Base-by-base conservation (phyloP, 2,888 invertebrate genomes). In the Brachypalpus laphriformis region DNA sequence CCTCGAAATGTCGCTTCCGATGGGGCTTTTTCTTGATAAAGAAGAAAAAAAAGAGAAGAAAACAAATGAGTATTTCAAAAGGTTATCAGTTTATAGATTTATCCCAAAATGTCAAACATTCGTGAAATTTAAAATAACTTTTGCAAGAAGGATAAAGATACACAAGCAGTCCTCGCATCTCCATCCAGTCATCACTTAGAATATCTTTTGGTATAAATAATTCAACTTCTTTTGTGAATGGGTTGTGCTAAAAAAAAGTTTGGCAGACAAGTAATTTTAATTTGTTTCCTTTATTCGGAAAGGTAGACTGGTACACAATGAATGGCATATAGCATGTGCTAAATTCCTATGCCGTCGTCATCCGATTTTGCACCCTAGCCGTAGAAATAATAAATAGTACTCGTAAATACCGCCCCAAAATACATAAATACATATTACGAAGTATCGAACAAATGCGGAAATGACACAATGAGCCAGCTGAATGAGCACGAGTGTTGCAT, bases 1-100 rank as follows among this genome's bases (percentile, higher is more conserved):
- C 98, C 98, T 71, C 96, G 95, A 92, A 98, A 98, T 74, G 98
- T 98, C 7, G 98, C 98, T 92, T 98, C 98, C 68, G 97, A 96
- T 45, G 98, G 97, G 9, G 97, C 96, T 93, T 97, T 97, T 91
- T 98, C 98, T 98, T 95, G 4, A 87, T 57, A 66, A 71, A 45
- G 40, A 71, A 77, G 68, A 11, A 37, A 63, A 3, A 25, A 18
- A 56, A 72, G 18, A 65, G 18, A 57, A 61, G 1, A 34, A 45
- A 42, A 77, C 20, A 18, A 47, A n/a, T 37, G 25, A 31, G 40
- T 14, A 42, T 59, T 31, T 1, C 16, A 20, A 63, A 78, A 56
- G 59, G 59, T 66, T 66, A 63, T 82, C 71, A 54, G 31, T 61
- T 18, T 66, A 82, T 77, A 61, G 66, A 77, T 77, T 66, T 47